Conservation (phyloP, 2,888 invertebrate species). For the Mesorhabditis belari region DNA sequence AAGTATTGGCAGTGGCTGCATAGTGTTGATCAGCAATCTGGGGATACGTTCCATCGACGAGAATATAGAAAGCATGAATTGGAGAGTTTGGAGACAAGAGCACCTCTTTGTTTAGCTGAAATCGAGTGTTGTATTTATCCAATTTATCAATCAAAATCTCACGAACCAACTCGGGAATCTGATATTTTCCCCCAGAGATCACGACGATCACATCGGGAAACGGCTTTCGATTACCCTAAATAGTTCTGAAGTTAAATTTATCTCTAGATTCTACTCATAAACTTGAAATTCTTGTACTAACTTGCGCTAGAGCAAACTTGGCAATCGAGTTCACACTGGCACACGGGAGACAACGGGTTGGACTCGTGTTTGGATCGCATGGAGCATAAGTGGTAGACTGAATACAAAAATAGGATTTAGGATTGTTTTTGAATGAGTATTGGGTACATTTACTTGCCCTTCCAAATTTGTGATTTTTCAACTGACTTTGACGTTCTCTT, state of each 20-base stretch:
- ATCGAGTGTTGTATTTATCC: too few relatives aligned
- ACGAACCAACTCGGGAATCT: slow-evolving; percentile 35
- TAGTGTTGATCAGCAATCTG: background rate
- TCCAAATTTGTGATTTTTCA: too few relatives aligned
- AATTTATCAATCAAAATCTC: background rate
- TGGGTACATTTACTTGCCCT: too few relatives aligned
- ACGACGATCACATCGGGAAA: slow-evolving; percentile 43
- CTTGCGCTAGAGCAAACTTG: background rate
- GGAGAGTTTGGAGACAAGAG: slow-evolving; percentile 43
- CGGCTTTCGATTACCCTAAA: slow-evolving; percentile 36
- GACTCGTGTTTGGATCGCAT: slow-evolving; percentile 12
- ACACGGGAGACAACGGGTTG: slow-evolving; percentile 8
- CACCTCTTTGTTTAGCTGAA: slow-evolving; percentile 26
- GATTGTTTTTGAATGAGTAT: too few relatives aligned
- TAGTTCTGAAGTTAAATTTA: slow-evolving; percentile 18
- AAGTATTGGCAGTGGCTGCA: background rate
- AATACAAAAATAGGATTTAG: slow-evolving; percentile 1
- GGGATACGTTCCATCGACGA: slow-evolving; percentile 23
- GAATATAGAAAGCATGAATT: slow-evolving; percentile 45
- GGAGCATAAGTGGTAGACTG: slow-evolving; percentile 24
- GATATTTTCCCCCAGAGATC: slow-evolving; percentile 32
- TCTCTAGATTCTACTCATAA: slow-evolving; percentile 11
- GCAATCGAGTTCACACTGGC: background rate
- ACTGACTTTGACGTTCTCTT: too few relatives aligned
- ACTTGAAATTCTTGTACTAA: slow-evolving; percentile 8